A percentile compares a stretch with the other conserved stretches of the same genome.
These are phyloP conservation scores for Meta bourneti DNA, from an alignment of 2,888 invertebrate genomes.

Conservation along the genomic window DNA sequence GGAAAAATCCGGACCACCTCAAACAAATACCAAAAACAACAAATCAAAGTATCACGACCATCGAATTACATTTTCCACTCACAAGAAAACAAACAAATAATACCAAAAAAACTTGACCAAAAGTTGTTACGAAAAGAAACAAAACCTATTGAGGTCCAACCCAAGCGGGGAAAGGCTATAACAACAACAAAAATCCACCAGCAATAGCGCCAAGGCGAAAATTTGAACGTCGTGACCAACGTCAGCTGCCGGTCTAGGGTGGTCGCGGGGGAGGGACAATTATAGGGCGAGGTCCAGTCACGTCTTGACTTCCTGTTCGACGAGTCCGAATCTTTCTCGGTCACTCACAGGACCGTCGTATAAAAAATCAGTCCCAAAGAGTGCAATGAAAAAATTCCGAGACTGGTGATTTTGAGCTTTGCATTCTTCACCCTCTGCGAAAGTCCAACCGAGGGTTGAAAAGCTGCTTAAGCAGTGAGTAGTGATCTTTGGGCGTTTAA, in stretches of 20 bases:
- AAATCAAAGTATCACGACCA: constrained; percentile 10
- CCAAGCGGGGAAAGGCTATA: background rate
- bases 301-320: constrained; percentile 74
- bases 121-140: constrained; percentile 26
- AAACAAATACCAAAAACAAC: background rate
- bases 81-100: background rate
- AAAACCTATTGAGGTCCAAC: background rate
- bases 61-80: constrained; percentile 13
- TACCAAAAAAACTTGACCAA: constrained; percentile 2
- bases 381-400: constrained; percentile 20
- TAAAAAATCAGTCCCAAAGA: constrained; percentile 26
- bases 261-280: constrained; percentile 52
- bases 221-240: constrained; percentile 63
- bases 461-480: constrained; percentile 73
- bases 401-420: constrained; percentile 75
- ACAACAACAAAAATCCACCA: background rate
- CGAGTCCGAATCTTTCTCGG: constrained; percentile 39
- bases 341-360: constrained; percentile 7
- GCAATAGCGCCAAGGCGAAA: constrained; percentile 50
- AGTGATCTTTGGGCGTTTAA: constrained; percentile 58
- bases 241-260: constrained; percentile 56
- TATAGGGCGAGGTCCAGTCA: constrained; percentile 75
- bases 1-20: too few relatives aligned
- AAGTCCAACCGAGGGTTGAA: constrained; percentile 56
- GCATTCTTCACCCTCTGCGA: constrained; percentile 54